phyloP scores from a whole-genome alignment of 1,140 invertebrate species.

The Hypothenemus hampei region DNA sequence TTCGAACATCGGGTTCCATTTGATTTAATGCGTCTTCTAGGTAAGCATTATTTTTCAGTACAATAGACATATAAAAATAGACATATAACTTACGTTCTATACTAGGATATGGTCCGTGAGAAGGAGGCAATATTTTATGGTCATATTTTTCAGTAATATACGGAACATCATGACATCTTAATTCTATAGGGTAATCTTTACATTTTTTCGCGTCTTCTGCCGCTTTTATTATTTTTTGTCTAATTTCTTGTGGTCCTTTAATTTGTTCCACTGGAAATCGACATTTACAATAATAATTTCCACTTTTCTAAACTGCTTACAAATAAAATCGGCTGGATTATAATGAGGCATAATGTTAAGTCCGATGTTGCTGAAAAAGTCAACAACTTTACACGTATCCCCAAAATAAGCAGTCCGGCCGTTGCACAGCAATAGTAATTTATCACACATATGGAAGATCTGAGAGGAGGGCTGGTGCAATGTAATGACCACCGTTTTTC shows the following conservation, averaged over 20 bases:
- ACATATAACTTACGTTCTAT: slow-evolving; percentile 39
- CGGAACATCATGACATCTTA: slow-evolving; percentile 37
- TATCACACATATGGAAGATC: slow-evolving; percentile 84
- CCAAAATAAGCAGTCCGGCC: slow-evolving; percentile 80
- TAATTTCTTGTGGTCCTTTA: slow-evolving; percentile 63
- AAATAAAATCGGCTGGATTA: slow-evolving; percentile 82
- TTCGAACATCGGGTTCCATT: slow-evolving; percentile 63
- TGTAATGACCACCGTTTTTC: slow-evolving; percentile 77
- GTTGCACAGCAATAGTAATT: slow-evolving; percentile 69
- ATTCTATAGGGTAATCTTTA: slow-evolving; percentile 56
- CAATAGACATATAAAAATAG: slow-evolving; percentile 3
- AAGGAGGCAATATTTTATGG: slow-evolving; percentile 32
- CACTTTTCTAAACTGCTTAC: slow-evolving; percentile 53
- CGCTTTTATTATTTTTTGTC: slow-evolving; percentile 64
- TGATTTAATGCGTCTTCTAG: slow-evolving; percentile 34
- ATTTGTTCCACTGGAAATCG: slow-evolving; percentile 67
- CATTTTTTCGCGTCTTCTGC: slow-evolving; percentile 55
- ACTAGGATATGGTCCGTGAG: slow-evolving; percentile 40
- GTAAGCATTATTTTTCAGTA: too few relatives aligned
- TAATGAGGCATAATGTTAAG: slow-evolving; percentile 73
- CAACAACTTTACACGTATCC: slow-evolving; percentile 66
- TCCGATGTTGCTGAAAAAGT: slow-evolving; percentile 71
- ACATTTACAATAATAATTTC: not conserved
- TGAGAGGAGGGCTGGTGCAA: slow-evolving; percentile 85
- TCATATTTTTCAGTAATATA: slow-evolving; percentile 42